Evolutionary conservation across 2,888 invertebrate genomes (phyloP).

Genomic region (Machimus rusticus): DNA sequence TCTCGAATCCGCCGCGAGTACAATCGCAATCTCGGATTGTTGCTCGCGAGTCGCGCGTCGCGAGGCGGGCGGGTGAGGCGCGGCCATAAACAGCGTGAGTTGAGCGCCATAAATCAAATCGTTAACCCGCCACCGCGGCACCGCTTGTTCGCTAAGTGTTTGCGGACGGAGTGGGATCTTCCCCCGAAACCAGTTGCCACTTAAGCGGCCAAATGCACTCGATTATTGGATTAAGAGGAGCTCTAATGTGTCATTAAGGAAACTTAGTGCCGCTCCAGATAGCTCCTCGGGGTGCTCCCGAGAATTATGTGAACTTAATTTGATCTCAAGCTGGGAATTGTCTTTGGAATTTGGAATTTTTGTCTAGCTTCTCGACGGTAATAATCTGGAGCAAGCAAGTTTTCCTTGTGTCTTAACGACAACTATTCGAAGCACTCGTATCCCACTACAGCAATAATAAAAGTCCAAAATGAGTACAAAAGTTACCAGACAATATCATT

Average conservation of each 20-base stretch:
- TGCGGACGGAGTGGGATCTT: slow-evolving; percentile 25
- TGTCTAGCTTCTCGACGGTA: not conserved
- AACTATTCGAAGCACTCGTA: not conserved
- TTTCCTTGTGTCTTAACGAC: not conserved
- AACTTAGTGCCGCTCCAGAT: not conserved
- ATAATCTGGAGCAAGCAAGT: not conserved
- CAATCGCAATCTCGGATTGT: not conserved
- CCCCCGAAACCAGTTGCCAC: not conserved
- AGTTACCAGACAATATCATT: not conserved
- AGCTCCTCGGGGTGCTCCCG: not conserved
- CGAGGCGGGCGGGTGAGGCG: not conserved
- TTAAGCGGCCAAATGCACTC: slow-evolving; percentile 27
- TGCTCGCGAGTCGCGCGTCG: not conserved
- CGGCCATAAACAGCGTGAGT: not conserved
- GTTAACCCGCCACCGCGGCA: not conserved
- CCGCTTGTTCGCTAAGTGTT: slow-evolving; percentile 10
- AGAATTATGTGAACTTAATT: slow-evolving; percentile 11
- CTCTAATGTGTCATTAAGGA: slow-evolving; percentile 24
- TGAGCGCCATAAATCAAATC: slow-evolving; percentile 36
- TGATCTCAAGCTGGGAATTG: not conserved
- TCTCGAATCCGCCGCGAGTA: not conserved
- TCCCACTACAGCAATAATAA: not conserved
- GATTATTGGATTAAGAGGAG: slow-evolving; percentile 39
- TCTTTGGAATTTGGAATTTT: not conserved
- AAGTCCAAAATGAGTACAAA: not conserved